phyloP scores from a whole-genome alignment of 2,888 invertebrate genomes.

The Andrena minutula region DNA sequence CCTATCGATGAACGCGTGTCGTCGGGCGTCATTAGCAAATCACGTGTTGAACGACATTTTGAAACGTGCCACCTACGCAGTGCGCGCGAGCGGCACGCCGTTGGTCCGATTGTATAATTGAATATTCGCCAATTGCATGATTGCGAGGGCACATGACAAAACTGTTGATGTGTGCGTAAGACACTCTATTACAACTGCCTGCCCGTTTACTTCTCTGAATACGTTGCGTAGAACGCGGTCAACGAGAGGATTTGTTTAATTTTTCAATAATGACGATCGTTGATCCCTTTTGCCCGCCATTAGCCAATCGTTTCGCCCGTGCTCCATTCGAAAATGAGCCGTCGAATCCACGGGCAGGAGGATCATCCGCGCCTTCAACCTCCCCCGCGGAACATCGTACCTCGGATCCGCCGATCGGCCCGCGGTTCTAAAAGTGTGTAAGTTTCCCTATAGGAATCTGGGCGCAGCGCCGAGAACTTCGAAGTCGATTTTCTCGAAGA shows the following conservation, averaged over 20 bases:
- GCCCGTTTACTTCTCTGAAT: constrained; percentile 52
- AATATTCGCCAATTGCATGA: constrained; percentile 84
- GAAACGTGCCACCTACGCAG: constrained; percentile 60
- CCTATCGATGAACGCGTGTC: constrained; percentile 56
- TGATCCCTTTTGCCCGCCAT: constrained; percentile 35
- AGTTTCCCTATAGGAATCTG: no score
- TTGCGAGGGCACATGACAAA: constrained; percentile 82
- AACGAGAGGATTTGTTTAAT: constrained; percentile 62
- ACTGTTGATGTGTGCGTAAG: constrained; percentile 68
- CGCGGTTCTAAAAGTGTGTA: no score
- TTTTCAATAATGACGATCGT: constrained; percentile 58
- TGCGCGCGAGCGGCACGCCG: constrained; percentile 58
- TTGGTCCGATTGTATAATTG: constrained; percentile 84
- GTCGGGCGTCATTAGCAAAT: constrained; percentile 55
- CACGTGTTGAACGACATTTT: constrained; percentile 63
- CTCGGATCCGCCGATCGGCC: no score
- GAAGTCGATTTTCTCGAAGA: no score
- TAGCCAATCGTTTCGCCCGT: constrained; percentile 8
- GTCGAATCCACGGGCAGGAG: not conserved
- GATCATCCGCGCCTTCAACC: no score
- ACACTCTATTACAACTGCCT: constrained; percentile 40
- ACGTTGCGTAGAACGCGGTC: constrained; percentile 57
- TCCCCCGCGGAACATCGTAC: no score
- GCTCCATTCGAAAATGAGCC: constrained; percentile 11
- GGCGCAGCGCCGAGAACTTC: no score